Evolutionary conservation across 2,797 vertebrate genomes (phyloP), one percentile per base, ranked within the genome.

Genomic region (Chaenodraco wilsoni): DNA sequence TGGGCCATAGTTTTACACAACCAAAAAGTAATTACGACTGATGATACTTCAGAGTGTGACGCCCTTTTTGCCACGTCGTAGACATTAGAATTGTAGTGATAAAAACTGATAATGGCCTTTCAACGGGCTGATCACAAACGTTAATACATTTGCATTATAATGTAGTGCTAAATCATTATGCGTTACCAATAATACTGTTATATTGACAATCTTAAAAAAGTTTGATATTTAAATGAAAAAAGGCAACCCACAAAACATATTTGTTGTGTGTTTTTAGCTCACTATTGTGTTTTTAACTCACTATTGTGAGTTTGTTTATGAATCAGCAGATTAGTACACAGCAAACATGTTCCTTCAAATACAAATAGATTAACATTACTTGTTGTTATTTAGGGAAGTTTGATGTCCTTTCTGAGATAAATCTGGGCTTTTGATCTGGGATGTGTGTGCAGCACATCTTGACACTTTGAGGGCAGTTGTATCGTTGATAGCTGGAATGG

Each of bases 391-490:
- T 71, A 72, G 43, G 63, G 74, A 59, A 43, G 72, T 85, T 75
- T 84, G 67, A 86, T 82, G 54, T 82, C 54, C 76, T 86, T 82
- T 87, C 65, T 67, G 17, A 62, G 72, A 69, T 72, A 80, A 84
- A 83, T 81, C 71, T 61, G 17, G 23, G 40, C 79, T 80, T 88
- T 84, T 84, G 76, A 89, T 86, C 77, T 76, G 55, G 59, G 68
- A 77, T 41, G 16, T 84, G 72, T 67, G 48, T 51, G 62, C 68
- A 58, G 75, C 62, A 67, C 61, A 64, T 79, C 56, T 43, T 92
- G 90, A 91, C 91, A 92, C 84, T 92, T 91, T 90, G 79, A 89
- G 90, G 87, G 72, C 90, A 91, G 86, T 76, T 74, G 71, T 84
- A 63, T 86, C 81, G 87, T 85, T 87, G 78, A 60, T 57, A 83